Evolutionary conservation across 1,140 invertebrate genomes (phyloP).

Genomic region (Anagrus nilaparvatae): DNA sequence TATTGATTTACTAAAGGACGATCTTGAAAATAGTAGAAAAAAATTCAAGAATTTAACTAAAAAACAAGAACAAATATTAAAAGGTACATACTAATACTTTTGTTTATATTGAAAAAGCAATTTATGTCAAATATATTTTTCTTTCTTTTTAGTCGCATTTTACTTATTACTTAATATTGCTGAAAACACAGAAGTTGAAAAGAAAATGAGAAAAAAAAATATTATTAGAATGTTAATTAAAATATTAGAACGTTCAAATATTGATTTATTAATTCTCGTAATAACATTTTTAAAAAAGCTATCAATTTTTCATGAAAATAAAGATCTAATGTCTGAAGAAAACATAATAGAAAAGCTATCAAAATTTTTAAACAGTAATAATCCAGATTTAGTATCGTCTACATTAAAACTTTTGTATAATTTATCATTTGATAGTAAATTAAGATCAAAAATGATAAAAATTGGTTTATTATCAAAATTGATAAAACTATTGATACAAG

Average conservation of each 20-base stretch:
- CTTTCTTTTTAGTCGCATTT: constrained; percentile 55
- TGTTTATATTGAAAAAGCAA: background rate
- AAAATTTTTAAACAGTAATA: constrained; percentile 58
- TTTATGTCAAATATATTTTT: constrained; percentile 13
- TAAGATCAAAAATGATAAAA: constrained; percentile 82
- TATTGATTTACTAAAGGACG: constrained; percentile 60
- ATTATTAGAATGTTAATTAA: constrained; percentile 82
- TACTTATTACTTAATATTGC: constrained; percentile 91
- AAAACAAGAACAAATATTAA: constrained; percentile 85
- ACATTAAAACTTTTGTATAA: constrained; percentile 87
- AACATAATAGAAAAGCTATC: constrained; percentile 68
- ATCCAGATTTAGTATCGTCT: constrained; percentile 76
- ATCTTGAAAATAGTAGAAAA: constrained; percentile 68
- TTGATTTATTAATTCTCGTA: constrained; percentile 82
- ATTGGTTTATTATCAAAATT: constrained; percentile 82
- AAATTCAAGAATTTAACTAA: constrained; percentile 71
- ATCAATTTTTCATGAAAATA: constrained; percentile 89
- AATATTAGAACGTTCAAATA: constrained; percentile 73
- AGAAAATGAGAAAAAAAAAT: constrained; percentile 94
- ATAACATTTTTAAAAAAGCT: constrained; percentile 92
- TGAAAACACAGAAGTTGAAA: constrained; percentile 87
- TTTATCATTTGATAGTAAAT: constrained; percentile 88
- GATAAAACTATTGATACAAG: constrained; percentile 63
- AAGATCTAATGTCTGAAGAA: constrained; percentile 75
- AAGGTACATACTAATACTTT: constrained; percentile 46